Conservation (phyloP, 2,888 invertebrate species). For the Pristionchus maxplancki region DNA sequence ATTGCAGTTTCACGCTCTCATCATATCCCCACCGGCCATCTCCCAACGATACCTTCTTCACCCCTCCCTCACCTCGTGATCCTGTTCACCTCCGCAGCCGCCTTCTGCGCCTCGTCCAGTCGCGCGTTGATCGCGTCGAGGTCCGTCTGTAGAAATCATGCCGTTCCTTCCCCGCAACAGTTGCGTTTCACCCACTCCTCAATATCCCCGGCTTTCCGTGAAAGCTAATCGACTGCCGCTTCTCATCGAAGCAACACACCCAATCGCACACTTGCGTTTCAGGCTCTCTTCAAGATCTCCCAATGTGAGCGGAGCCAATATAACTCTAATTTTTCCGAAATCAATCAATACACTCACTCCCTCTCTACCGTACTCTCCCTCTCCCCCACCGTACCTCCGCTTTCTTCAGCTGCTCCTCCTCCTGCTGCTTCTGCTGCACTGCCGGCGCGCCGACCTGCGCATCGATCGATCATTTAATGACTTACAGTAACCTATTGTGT, state of each 20-base stretch:
- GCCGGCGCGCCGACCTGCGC: constrained; percentile 18
- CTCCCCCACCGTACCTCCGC: constrained; percentile 43
- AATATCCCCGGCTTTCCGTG: too few relatives aligned
- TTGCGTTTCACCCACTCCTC: neutral
- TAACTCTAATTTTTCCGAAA: neutral
- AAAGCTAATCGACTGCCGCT: too few relatives aligned
- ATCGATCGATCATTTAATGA: constrained; percentile 13
- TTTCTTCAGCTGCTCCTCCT: constrained; percentile 55
- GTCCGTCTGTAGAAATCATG: neutral
- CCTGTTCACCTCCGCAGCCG: neutral
- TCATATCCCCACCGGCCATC: neutral
- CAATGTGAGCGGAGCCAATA: too few relatives aligned
- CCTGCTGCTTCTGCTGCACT: constrained; percentile 56
- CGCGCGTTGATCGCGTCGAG: neutral
- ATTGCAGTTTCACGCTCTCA: neutral
- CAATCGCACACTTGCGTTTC: too few relatives aligned
- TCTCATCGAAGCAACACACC: too few relatives aligned
- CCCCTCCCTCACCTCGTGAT: neutral
- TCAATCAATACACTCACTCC: neutral
- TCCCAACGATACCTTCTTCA: neutral
- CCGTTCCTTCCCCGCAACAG: neutral
- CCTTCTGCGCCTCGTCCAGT: constrained; percentile 1
- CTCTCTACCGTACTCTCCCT: constrained; percentile 37
- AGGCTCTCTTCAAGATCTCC: neutral
- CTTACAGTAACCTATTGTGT: neutral